Conservation (phyloP, 2,888 invertebrate species). For the Tetanocera ferruginea region DNA sequence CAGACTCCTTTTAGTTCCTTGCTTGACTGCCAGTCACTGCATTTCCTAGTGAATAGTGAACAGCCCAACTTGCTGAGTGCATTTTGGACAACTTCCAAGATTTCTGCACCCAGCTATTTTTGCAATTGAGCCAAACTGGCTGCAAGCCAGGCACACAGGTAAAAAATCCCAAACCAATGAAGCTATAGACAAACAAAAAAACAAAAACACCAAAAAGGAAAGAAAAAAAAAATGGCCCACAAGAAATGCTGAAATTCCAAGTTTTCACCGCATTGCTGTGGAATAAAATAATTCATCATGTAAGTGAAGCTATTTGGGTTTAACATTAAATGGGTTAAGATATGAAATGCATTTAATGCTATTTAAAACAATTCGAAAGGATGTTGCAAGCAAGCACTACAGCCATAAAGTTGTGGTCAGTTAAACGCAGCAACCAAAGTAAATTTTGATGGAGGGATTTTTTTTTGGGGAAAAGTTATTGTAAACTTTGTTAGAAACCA, state of each 20-base stretch:
- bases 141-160: background rate
- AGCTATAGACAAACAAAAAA: background rate
- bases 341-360: too few relatives aligned
- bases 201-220: background rate
- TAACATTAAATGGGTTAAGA: background rate
- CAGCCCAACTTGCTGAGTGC: too few relatives aligned
- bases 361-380: too few relatives aligned
- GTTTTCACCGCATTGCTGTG: background rate
- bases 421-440: too few relatives aligned
- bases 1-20: background rate
- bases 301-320: background rate
- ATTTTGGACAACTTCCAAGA: constrained; percentile 33
- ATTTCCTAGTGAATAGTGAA: too few relatives aligned
- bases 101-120: constrained; percentile 11
- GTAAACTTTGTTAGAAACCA: too few relatives aligned
- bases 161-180: background rate
- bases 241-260: constrained; percentile 4
- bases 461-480: too few relatives aligned
- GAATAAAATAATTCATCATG: background rate
- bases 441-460: too few relatives aligned
- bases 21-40: background rate
- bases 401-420: too few relatives aligned
- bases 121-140: constrained; percentile 15
- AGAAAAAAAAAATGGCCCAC: too few relatives aligned
- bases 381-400: too few relatives aligned